A percentile compares a stretch with the other conserved stretches of the same genome.
Evolutionary conservation across 1,140 invertebrate species (phyloP).

Genomic region (Heliothis subflexa): DNA sequence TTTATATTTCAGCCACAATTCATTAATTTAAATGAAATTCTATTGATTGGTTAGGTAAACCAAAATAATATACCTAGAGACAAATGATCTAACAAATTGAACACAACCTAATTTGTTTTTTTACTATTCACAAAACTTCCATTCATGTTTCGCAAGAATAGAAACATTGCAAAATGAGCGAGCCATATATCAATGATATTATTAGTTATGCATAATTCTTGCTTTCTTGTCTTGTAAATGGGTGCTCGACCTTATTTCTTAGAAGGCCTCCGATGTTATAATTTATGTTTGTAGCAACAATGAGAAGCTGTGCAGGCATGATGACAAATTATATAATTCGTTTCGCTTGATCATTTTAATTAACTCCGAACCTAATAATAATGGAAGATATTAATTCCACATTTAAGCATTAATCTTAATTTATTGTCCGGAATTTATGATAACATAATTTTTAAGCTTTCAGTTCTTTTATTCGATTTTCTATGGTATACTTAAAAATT

Average conservation of each 20-base stretch:
- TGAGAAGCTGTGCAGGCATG: conserved; percentile 50
- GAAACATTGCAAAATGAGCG: neutral
- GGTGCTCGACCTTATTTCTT: conserved; percentile 55
- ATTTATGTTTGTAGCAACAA: conserved; percentile 68
- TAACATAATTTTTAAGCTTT: conserved; percentile 27
- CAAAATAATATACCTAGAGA: neutral
- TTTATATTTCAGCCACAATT: too few relatives aligned
- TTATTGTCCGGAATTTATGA: conserved; percentile 39
- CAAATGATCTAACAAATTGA: conserved; percentile 13
- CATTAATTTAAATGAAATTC: too few relatives aligned
- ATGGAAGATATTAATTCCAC: conserved; percentile 16
- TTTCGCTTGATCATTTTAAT: conserved; percentile 76
- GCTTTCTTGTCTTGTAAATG: conserved; percentile 11
- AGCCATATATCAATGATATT: conserved; percentile 26
- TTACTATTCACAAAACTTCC: neutral
- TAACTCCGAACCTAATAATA: conserved; percentile 58
- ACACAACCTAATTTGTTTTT: neutral
- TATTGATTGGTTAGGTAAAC: neutral
- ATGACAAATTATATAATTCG: conserved; percentile 82
- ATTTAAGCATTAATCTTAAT: conserved; percentile 26
- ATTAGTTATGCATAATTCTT: conserved; percentile 38
- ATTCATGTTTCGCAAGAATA: conserved; percentile 7
- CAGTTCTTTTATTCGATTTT: conserved; percentile 9
- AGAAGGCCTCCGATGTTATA: conserved; percentile 66
- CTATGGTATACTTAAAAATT: too few relatives aligned